These are phyloP conservation scores for Aquatica leii DNA, from an alignment of 2,888 invertebrate species.

Conservation along the genomic window DNA sequence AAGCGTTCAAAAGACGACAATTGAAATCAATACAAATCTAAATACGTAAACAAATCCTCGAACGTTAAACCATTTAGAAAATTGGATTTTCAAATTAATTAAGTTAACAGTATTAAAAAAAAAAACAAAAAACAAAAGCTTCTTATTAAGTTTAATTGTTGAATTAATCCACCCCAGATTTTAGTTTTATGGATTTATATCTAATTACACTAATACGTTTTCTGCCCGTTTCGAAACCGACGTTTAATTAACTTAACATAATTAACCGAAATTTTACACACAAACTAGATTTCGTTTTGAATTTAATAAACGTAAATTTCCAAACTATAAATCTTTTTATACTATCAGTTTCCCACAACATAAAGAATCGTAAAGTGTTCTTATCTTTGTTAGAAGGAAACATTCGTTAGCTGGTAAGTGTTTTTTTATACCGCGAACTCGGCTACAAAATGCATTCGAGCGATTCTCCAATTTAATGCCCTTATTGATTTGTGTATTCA, in stretches of 20 bases:
- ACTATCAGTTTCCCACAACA: slow-evolving; percentile 7
- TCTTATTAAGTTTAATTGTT: not conserved
- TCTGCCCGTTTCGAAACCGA: not conserved
- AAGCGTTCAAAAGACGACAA: too few relatives aligned
- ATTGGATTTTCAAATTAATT: slow-evolving; percentile 6
- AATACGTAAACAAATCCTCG: too few relatives aligned
- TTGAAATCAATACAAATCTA: too few relatives aligned
- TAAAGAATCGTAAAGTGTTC: slow-evolving; percentile 14
- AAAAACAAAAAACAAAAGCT: not conserved
- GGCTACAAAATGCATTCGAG: slow-evolving; percentile 11
- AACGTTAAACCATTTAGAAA: slow-evolving; percentile 1
- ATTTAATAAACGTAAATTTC: not conserved
- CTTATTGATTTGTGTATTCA: slow-evolving; percentile 13
- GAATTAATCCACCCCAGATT: not conserved
- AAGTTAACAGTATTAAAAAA: not conserved
- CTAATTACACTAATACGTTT: slow-evolving; percentile 8
- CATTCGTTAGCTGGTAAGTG: slow-evolving; percentile 16
- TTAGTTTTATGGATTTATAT: slow-evolving; percentile 1
- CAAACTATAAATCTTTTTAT: slow-evolving; percentile 6
- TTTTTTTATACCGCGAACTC: slow-evolving; percentile 15
- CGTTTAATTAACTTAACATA: not conserved
- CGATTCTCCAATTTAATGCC: slow-evolving; percentile 10
- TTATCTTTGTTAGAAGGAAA: slow-evolving; percentile 11
- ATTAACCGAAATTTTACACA: not conserved
- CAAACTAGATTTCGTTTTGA: not conserved